phyloP scores from a whole-genome alignment of 1,140 invertebrate species.

The Lasaia peninsularis region DNA sequence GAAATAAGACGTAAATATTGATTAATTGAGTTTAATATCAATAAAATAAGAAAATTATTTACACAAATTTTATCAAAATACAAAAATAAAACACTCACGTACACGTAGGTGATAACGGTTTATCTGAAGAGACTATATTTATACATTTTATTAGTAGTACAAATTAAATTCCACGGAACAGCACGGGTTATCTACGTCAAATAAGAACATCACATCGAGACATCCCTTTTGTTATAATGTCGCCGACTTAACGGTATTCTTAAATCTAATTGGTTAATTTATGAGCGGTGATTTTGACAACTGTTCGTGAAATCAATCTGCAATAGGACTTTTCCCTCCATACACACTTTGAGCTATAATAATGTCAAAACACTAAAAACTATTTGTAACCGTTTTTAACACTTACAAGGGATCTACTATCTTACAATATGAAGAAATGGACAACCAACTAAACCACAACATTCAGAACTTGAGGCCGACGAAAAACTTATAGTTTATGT shows the following conservation, averaged over 20 bases:
- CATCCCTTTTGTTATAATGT: background rate
- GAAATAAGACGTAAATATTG: slow-evolving; percentile 37
- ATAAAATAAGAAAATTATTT: slow-evolving; percentile 78
- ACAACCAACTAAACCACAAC: slow-evolving; percentile 12
- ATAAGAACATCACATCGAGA: background rate
- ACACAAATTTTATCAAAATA: slow-evolving; percentile 77
- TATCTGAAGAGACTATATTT: slow-evolving; percentile 44
- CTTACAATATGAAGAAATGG: slow-evolving; percentile 25
- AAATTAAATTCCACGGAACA: background rate
- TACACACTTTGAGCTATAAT: slow-evolving; percentile 46
- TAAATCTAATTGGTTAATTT: background rate
- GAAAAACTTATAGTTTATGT: background rate
- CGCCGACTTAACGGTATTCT: background rate
- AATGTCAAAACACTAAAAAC: slow-evolving; percentile 39
- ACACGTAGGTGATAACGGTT: slow-evolving; percentile 64
- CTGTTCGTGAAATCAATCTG: background rate
- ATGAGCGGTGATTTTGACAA: background rate
- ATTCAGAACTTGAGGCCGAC: slow-evolving; percentile 16
- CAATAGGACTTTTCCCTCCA: slow-evolving; percentile 18
- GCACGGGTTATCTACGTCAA: background rate
- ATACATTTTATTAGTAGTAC: background rate
- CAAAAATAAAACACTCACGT: slow-evolving; percentile 77
- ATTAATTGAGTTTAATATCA: slow-evolving; percentile 77
- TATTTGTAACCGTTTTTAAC: slow-evolving; percentile 39
- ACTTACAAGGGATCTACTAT: slow-evolving; percentile 35